Evolutionary conservation across 1,140 invertebrate genomes (phyloP), one percentile per base, ranked within the genome.

Genomic region (Hesperophylax magnus): DNA sequence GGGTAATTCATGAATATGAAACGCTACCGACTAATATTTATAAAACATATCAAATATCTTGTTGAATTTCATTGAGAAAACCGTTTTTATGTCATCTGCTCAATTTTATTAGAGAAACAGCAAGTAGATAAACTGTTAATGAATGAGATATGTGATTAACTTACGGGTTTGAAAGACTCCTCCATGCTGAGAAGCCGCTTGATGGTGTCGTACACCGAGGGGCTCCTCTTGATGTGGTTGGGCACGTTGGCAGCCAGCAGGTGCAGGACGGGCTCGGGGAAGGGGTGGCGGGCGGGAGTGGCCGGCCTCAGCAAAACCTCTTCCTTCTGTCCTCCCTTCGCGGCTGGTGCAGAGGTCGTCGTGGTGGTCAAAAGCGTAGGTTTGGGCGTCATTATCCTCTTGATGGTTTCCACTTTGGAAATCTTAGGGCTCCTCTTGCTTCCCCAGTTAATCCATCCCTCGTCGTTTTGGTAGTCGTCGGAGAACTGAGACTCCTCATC

Each of bases 261-360:
- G 63, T 90, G 86, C 47, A 90, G 84, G 9, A 91, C 87, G 7
- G 88, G 88, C 54, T 87, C 86, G 74, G 90, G 89, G 84, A 91
- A 91, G 22, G 88, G 87, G 69, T 89, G 86, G 67, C 87, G 86
- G 17, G 89, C 85, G 81, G 90, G 86, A 17, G 87, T 88, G 7
- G 92, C 90, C 7, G 92, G 92, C 85, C 92, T 86, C 58, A 92
- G 88, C 83, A 93, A 85, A 3, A 92, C 90, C 11, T 92, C 90
- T 86, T 93, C 93, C 82, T 93, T 92, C 83, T 93, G 91, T 17
- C 92, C 93, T 1, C 85, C 72, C 31, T 56, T 69, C n/a, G 80
- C 77, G 17, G 39, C 81, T 52, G 86, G 80, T 15, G 82, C 83
- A 18, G 80, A 61, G 5, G 75, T 84, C 17, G 81, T 69, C 27